These are phyloP conservation scores for Sympetrum striolatum DNA, from an alignment of 2,888 invertebrate species.

Conservation along the genomic window DNA sequence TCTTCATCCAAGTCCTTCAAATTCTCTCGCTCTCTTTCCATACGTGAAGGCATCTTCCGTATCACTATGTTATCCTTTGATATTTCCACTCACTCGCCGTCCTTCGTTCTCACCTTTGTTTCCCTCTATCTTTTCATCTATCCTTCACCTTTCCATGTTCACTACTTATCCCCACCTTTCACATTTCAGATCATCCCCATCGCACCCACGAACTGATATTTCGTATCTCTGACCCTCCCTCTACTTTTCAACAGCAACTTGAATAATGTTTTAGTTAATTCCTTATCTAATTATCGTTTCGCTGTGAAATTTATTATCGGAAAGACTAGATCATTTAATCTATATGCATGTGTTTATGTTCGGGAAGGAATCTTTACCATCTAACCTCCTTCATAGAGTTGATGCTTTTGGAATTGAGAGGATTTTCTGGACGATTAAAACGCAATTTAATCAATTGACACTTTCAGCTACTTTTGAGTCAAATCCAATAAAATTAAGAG, in stretches of 20 bases:
- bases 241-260: not conserved
- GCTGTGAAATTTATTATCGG: not conserved
- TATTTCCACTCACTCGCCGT: not conserved
- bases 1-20: too few species aligned
- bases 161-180: not conserved
- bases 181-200: not conserved
- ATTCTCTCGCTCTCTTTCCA: not conserved
- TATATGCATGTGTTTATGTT: too few species aligned
- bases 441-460: too few species aligned
- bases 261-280: not conserved
- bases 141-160: not conserved
- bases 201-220: not conserved
- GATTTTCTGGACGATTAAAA: too few species aligned
- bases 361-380: too few species aligned
- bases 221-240: not conserved
- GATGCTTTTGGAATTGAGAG: too few species aligned
- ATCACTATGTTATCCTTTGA: not conserved
- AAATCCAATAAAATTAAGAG: too few species aligned
- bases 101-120: not conserved
- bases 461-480: too few species aligned
- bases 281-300: not conserved
- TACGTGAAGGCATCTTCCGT: not conserved
- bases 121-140: not conserved
- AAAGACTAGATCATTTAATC: too few species aligned
- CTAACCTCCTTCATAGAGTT: too few species aligned